Conservation (phyloP, 2,888 invertebrate species). For the Hoplodrina blanda region DNA sequence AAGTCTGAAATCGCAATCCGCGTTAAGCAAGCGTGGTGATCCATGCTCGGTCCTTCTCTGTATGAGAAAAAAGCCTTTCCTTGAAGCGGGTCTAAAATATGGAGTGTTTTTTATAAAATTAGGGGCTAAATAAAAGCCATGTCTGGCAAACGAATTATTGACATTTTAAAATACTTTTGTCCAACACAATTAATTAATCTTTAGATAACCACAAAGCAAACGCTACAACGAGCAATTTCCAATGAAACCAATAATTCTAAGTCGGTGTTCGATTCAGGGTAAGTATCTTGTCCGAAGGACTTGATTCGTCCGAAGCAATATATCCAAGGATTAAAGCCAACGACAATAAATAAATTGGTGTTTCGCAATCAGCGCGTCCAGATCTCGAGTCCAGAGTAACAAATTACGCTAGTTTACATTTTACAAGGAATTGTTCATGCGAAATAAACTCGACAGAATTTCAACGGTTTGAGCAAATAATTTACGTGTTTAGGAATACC, state of each 20-base stretch:
- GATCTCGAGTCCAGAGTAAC: slow-evolving; percentile 63
- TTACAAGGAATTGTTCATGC: slow-evolving; percentile 55
- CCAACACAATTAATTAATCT: slow-evolving; percentile 5
- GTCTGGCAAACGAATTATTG: too few species aligned
- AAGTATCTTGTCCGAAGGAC: slow-evolving; percentile 33
- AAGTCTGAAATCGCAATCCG: too few species aligned
- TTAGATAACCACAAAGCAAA: slow-evolving; percentile 3
- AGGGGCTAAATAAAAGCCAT: too few species aligned
- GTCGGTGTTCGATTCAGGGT: slow-evolving; percentile 15
- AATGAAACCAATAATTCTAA: slow-evolving; percentile 32
- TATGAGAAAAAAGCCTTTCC: too few species aligned
- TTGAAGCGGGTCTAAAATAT: too few species aligned
- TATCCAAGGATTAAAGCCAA: slow-evolving; percentile 59
- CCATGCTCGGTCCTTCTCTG: too few species aligned
- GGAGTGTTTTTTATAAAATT: too few species aligned
- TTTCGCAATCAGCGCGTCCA: slow-evolving; percentile 65
- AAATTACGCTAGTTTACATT: slow-evolving; percentile 64
- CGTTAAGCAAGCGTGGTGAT: too few species aligned
- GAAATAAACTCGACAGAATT: slow-evolving; percentile 53
- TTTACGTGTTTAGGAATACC: slow-evolving; percentile 51
- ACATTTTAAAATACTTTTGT: background rate
- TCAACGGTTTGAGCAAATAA: slow-evolving; percentile 52
- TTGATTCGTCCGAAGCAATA: slow-evolving; percentile 58
- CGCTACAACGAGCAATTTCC: slow-evolving; percentile 27
- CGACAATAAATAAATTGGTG: slow-evolving; percentile 68